A percentile compares a stretch with the other conserved stretches of the same genome.
Evolutionary conservation across 1,140 invertebrate genomes (phyloP).

Genomic region (Scaptomyza montana): DNA sequence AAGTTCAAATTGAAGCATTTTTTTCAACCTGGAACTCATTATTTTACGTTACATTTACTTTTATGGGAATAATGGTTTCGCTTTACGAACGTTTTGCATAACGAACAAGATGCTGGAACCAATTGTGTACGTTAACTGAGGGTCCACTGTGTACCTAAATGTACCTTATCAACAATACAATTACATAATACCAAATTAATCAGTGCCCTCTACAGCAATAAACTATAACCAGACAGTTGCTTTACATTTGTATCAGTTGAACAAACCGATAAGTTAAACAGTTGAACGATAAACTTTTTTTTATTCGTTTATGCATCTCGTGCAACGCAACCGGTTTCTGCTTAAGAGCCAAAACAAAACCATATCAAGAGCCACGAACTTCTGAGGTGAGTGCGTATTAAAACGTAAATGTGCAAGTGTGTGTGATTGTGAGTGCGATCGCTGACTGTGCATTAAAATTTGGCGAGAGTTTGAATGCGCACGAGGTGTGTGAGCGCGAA

Average conservation of each 20-base stretch:
- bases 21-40: no score
- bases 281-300: neutral
- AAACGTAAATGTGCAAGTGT: neutral
- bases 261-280: constrained; percentile 3
- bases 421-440: neutral
- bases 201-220: neutral
- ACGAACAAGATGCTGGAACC: no score
- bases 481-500: neutral
- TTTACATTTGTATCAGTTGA: neutral
- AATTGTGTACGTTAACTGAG: no score
- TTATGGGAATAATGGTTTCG: no score
- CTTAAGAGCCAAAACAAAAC: neutral
- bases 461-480: neutral
- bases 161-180: no score
- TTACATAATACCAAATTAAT: neutral
- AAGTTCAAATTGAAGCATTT: no score
- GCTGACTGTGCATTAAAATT: constrained; percentile 21
- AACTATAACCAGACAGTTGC: neutral
- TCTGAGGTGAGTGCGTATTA: neutral
- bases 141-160: no score
- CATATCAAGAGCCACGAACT: no score
- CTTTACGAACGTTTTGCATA: no score
- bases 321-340: constrained; percentile 6
- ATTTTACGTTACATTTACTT: no score
- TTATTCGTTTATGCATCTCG: constrained; percentile 1